A percentile compares a stretch with the other conserved stretches of the same genome.
Conservation (phyloP, 2,888 invertebrate species). For the Mesochorus sp. region DNA sequence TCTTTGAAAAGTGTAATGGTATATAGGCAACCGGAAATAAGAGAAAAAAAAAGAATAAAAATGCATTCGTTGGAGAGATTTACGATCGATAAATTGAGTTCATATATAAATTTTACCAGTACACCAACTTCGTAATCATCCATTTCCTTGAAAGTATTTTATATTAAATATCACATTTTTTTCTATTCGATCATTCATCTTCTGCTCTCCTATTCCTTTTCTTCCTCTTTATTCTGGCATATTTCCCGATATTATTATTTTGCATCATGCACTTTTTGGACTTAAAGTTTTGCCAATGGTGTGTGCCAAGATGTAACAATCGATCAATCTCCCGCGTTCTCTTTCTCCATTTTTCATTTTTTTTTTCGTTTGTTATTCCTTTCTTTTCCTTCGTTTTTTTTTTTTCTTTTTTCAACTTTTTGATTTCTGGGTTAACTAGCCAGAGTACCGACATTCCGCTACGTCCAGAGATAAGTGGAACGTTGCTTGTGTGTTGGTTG, state of each 20-base stretch:
- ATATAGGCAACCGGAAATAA: background rate
- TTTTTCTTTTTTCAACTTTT: slow-evolving; percentile 52
- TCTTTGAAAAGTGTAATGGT: background rate
- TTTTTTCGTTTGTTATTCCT: slow-evolving; percentile 35
- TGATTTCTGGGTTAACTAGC: slow-evolving; percentile 73
- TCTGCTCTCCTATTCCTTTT: background rate
- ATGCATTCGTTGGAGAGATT: slow-evolving; percentile 21
- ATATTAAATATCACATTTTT: too few species aligned
- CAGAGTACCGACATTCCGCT: slow-evolving; percentile 69
- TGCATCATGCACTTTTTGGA: too few species aligned
- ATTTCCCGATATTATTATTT: too few species aligned
- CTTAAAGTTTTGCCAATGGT: too few species aligned
- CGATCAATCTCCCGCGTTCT: background rate
- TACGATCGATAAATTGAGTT: slow-evolving; percentile 33
- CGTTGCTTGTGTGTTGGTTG: slow-evolving; percentile 65
- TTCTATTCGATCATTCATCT: slow-evolving; percentile 35
- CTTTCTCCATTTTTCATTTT: slow-evolving; percentile 6
- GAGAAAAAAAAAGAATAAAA: background rate
- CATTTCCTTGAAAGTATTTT: slow-evolving; percentile 19
- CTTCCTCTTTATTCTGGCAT: too few species aligned
- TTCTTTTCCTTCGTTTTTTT: background rate
- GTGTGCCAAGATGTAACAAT: too few species aligned
- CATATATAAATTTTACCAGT: slow-evolving; percentile 7
- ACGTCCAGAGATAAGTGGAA: slow-evolving; percentile 74
- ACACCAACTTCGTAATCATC: slow-evolving; percentile 25